Percentiles rank a stretch among this genome's conserved stretches.
phyloP scores from a whole-genome alignment of 2,888 invertebrate species.

The Cremastinae sp. region DNA sequence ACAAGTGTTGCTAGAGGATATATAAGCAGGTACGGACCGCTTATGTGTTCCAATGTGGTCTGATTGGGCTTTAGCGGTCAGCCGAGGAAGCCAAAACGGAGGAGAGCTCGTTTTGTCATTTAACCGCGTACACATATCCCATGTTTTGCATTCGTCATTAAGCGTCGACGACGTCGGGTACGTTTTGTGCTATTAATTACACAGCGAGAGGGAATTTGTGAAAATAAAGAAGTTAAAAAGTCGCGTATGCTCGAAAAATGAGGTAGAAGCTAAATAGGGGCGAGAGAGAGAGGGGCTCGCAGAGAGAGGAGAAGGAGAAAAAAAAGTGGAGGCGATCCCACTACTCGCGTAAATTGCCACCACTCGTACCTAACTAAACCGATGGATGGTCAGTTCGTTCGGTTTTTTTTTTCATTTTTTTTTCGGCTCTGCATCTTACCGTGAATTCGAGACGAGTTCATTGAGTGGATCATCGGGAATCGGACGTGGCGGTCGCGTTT shows the following conservation, averaged over 20 bases:
- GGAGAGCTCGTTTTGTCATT: constrained; percentile 7
- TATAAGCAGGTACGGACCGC: constrained; percentile 46
- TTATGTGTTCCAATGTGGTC: constrained; percentile 49
- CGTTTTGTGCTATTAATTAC: constrained; percentile 17
- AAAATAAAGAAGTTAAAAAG: constrained; percentile 25
- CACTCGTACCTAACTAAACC: constrained; percentile 57
- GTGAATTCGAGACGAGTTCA: constrained; percentile 63
- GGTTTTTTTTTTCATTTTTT: constrained; percentile 1
- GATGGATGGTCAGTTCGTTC: constrained; percentile 70
- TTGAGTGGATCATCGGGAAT: constrained; percentile 59
- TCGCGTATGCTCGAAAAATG: constrained; percentile 1
- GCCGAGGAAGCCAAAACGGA: constrained; percentile 9
- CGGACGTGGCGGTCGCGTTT: constrained; percentile 47
- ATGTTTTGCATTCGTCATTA: constrained; percentile 21
- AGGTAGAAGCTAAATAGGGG: not conserved
- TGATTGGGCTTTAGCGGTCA: constrained; percentile 44
- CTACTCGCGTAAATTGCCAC: constrained; percentile 50
- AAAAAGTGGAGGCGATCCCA: constrained; percentile 63
- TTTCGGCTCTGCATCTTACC: constrained; percentile 65
- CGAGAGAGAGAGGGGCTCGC: not conserved
- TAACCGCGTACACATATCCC: constrained; percentile 9
- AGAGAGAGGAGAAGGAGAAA: constrained; percentile 21
- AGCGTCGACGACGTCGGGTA: constrained; percentile 20
- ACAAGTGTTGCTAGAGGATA: constrained; percentile 7
- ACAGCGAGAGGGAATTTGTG: constrained; percentile 11